These are phyloP conservation scores for Aix galericulata DNA, from an alignment of 2,113 vertebrate species.

Conservation along the genomic window DNA sequence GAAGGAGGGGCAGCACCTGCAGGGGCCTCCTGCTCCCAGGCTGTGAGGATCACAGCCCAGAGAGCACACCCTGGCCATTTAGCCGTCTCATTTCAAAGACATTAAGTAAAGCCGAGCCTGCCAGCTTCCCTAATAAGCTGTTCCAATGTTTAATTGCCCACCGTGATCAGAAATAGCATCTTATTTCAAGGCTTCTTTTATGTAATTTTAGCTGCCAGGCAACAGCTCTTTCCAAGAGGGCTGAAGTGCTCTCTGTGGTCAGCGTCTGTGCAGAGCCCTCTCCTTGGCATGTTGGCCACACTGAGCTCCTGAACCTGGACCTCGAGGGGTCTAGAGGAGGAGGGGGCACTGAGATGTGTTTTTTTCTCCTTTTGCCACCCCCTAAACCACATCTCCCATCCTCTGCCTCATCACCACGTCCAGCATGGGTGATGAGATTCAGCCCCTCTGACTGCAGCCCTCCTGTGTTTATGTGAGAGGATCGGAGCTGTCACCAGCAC, in stretches of 20 bases:
- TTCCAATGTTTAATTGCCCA: conserved; percentile 62
- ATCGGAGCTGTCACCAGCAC: background rate
- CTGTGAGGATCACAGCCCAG: background rate
- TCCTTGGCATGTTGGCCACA: background rate
- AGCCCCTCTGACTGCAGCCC: background rate
- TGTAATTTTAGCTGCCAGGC: conserved; percentile 54
- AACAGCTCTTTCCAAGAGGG: conserved; percentile 31
- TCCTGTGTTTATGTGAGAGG: background rate
- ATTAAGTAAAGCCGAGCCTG: background rate
- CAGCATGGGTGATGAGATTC: rapidly evolving
- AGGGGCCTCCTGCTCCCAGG: background rate
- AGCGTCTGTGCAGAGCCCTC: background rate
- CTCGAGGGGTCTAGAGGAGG: background rate
- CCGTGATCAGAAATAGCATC: conserved; percentile 47
- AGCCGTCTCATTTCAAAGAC: background rate
- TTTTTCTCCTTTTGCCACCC: background rate
- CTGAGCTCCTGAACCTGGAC: background rate
- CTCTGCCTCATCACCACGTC: background rate
- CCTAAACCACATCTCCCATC: background rate
- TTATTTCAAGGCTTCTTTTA: conserved; percentile 54
- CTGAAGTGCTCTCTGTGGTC: conserved; percentile 30
- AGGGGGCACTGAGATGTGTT: background rate
- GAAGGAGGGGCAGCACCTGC: background rate
- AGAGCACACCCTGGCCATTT: background rate
- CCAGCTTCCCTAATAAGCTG: conserved; percentile 48